phyloP scores from a whole-genome alignment of 2,888 invertebrate genomes.

The Bombyx huttoni region DNA sequence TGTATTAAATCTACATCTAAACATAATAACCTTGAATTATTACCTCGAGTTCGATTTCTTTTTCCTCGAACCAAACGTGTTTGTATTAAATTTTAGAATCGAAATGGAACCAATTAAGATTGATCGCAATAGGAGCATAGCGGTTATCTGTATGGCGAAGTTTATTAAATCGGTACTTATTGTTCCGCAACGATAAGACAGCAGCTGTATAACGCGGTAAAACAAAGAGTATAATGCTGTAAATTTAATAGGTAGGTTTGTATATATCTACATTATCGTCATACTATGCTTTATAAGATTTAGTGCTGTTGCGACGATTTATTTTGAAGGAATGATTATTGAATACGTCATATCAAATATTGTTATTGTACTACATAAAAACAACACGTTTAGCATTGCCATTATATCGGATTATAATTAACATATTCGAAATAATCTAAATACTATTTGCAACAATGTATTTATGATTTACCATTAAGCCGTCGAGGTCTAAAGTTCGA shows the following conservation, averaged over 20 bases:
- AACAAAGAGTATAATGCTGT: conserved; percentile 59
- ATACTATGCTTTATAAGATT: conserved; percentile 31
- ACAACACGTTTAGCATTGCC: too few species aligned
- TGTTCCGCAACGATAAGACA: conserved; percentile 51
- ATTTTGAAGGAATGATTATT: neutral
- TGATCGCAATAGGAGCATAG: conserved; percentile 24
- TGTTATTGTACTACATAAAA: too few species aligned
- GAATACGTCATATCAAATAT: too few species aligned
- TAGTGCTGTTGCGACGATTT: conserved; percentile 26
- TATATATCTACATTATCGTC: conserved; percentile 33
- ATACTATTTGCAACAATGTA: neutral
- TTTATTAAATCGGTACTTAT: conserved; percentile 58
- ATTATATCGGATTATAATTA: too few species aligned
- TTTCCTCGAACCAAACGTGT: conserved; percentile 14
- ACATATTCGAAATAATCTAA: neutral
- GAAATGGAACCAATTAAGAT: conserved; percentile 19
- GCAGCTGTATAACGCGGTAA: conserved; percentile 54
- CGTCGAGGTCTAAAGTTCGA: conserved; percentile 9
- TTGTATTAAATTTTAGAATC: conserved; percentile 5
- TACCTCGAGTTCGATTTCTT: conserved; percentile 9
- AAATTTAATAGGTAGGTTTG: conserved; percentile 39
- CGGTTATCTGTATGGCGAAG: conserved; percentile 46
- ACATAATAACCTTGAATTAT: conserved; percentile 7
- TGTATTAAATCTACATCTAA: neutral
- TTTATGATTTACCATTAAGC: conserved; percentile 1